Base-by-base conservation (phyloP, 1,140 invertebrate genomes). In the Drosophila teissieri region DNA sequence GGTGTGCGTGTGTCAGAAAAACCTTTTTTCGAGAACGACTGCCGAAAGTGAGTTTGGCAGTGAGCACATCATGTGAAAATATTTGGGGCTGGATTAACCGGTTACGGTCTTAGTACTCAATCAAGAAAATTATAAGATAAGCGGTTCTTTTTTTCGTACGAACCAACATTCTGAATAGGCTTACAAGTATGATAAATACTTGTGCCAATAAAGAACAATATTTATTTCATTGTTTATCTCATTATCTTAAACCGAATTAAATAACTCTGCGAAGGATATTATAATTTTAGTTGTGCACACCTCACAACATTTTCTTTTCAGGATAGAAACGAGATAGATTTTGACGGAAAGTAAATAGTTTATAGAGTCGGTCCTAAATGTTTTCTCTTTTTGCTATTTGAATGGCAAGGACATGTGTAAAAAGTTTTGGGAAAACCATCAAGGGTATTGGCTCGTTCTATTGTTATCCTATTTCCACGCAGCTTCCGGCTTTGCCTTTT, bases 11-110 rank as follows among this genome's bases (percentile, higher is more conserved):
- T 51, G 31, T 27, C 27, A 10, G 52, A 10, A 37, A 14, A 14
- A 12, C n/a, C 15, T 36, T 36, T 42, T 39, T 31, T 2, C 2
- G 39, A 17, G 31, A 31, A 37, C 34, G 11, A 12, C 14, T 31
- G 7, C 24, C 19, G n/a, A 17, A 15, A 19, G 37, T 24, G 15
- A 40, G 31, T 37, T 67, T 45, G 39, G 15, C 31, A 53, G 22
- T 24, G 54, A 45, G 7, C 39, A 48, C 31, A 60, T 31, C 22
- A 49, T 69, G 42, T 24, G 44, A 15, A 19, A 42, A 57, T 22
- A 70, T 42, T 57, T 65, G 37, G 15, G 65, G 5, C 36, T 46
- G 37, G 63, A 61, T 70, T 69, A 68, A 63, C 67, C 49, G 64
- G 17, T 40, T 48, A 48, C 22, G 34, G 63, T 46, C 62, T 55